Conservation (phyloP, 2,797 vertebrate genomes). For the Mus minutoides region DNA sequence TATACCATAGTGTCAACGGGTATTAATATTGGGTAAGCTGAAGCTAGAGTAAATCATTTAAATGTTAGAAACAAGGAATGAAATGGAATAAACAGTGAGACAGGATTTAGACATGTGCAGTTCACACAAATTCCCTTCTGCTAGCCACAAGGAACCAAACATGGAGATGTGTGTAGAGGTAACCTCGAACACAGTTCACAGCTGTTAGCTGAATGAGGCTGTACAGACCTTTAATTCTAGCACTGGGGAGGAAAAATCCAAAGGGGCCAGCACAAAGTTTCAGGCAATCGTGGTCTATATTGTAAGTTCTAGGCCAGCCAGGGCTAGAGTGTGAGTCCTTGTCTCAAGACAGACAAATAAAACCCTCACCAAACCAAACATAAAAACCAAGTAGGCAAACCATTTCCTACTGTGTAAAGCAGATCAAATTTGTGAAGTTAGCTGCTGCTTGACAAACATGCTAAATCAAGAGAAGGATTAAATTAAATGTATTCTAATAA, state of each 20-base stretch:
- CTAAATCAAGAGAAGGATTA: slow-evolving; percentile 59
- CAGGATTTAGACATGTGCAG: slow-evolving; percentile 55
- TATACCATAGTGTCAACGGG: not conserved
- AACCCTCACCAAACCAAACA: not conserved
- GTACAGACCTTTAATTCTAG: not conserved
- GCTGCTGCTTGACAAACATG: slow-evolving; percentile 52
- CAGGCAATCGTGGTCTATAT: too few species aligned
- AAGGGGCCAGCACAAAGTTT: not conserved
- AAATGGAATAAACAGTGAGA: slow-evolving; percentile 41
- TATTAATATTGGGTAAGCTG: slow-evolving; percentile 24
- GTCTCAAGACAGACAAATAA: not conserved
- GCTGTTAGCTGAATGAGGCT: not conserved
- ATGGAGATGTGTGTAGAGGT: slow-evolving; percentile 40
- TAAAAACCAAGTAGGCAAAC: not conserved
- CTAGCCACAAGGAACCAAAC: slow-evolving; percentile 36
- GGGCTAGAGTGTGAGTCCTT: not conserved
- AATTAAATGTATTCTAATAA: slow-evolving; percentile 47
- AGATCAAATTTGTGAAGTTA: slow-evolving; percentile 46
- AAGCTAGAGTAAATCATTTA: slow-evolving; percentile 22
- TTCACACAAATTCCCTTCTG: slow-evolving; percentile 51
- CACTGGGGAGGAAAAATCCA: not conserved
- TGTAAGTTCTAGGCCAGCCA: not conserved
- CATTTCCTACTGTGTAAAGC: slow-evolving; percentile 46
- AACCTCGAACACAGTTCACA: slow-evolving; percentile 39
- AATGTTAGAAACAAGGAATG: slow-evolving; percentile 49